Base-by-base conservation (phyloP, 2,113 vertebrate species). In the Tympanuchus pallidicinctus region DNA sequence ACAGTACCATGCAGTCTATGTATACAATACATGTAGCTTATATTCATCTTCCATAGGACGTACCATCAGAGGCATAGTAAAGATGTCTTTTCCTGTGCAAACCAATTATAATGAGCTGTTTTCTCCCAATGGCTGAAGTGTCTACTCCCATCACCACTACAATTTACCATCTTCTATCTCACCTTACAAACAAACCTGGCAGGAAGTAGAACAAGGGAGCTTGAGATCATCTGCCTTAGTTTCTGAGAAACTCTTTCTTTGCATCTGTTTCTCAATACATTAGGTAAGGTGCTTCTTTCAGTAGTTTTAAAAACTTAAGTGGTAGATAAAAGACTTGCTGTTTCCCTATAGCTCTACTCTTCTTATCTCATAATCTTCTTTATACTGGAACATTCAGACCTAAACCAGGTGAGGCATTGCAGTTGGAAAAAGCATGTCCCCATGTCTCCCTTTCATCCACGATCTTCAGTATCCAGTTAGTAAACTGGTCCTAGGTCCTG, bases 161-260 rank as follows among this genome's bases (percentile, higher is more conserved):
- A 2, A 38, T 10, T 38, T 3, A 3, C 24, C 17, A 36, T 28
- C 8, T 13, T 56, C 9, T 9, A 3, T 50, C 13, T 38, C 4
- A 2, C 20, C 17, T 27, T 28, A 6, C 15, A 50, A 59, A 8
- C 3, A 34, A 67, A 25, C 5, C 27, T 25, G 20, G 43, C 45
- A 8, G 16, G 18, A 71, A 56, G 9, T 1, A 21, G 11, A 82
- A 28, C 16, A 65, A 47, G 0, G 0, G 36, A 65, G 10, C 3
- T 72, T n/a, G 17, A 57, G 18, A 65, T 24, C 43, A 52, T 7
- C 14, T 45, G 3, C 59, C 17, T 61, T 24, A 61, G 24, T 30
- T 43, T 10, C 20, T 63, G 20, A 20, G 34, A 6, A 18, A 22
- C 7, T 61, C 48, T 52, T 66, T 45, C 45, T 52, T 66, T 45